Base-by-base conservation (phyloP, 2,888 invertebrate species). In the Parelbella ahira region DNA sequence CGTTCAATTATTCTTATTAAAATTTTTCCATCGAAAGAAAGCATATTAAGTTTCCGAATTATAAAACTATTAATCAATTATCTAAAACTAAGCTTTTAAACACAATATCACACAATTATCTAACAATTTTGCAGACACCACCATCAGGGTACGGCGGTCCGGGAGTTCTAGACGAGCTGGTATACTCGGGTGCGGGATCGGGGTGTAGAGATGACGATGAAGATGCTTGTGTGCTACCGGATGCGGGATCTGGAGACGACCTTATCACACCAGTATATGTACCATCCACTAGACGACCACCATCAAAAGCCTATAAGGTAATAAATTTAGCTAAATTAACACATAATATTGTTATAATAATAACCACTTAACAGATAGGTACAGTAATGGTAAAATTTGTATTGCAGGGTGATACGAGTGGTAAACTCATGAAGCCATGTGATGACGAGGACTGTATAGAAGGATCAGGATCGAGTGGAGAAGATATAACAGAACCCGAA, bases 181-280 rank as follows among this genome's bases (percentile, higher is more conserved):
- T 97, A 37, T 96, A 94, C 80, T 96, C 96, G 4, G 97, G 97
- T 1, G 95, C 95, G 1, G 96, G 97, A 0, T 96, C 96, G 1
- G 97, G 96, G 0, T 97, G 97, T 63, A 91, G 94, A 27, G 94
- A 94, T 47, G 97, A 96, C 59, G 97, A 97, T 63, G 97, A 97
- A 70, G 97, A 97, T 60, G 97, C 97, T 54, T 97, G 97, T 68
- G 95, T 96, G 5, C 88, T 94, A 18, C 94, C 94, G 19, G 95
- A 95, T 56, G 91, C 93, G 1, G 94, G 94, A 4, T 93, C 94
- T 24, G 95, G 95, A 50, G 97, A 97, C 69, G 97, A 97, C 69
- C 90, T 98, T 41, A 96, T 97, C 54, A 97, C 96, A 0, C 97
- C 97, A 0, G 96, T 97, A 1, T 96, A 96, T 71, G 93, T 96